A percentile compares a stretch with the other conserved stretches of the same genome.
Evolutionary conservation across 2,888 invertebrate genomes (phyloP).

Genomic region (Drosophila peninsularis): DNA sequence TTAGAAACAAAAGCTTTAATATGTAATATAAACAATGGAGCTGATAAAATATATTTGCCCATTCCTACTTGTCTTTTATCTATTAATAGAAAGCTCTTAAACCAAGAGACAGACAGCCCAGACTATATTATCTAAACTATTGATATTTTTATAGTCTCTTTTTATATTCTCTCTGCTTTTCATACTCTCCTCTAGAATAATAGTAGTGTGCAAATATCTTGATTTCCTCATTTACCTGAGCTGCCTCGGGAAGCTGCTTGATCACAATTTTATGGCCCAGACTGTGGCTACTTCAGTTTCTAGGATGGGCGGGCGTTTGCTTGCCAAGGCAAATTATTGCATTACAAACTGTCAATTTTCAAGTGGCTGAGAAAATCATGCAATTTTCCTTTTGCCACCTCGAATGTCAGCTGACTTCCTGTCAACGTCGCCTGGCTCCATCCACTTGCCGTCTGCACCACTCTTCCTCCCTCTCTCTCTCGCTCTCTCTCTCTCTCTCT

Average conservation of each 20-base stretch:
- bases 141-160: too few species aligned
- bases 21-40: too few species aligned
- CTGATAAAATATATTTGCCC: too few species aligned
- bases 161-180: background rate
- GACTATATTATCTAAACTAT: too few species aligned
- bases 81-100: too few species aligned
- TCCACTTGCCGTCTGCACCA: too few species aligned
- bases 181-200: too few species aligned
- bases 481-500: too few species aligned
- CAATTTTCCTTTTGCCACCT: constrained; percentile 49
- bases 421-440: background rate
- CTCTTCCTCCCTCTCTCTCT: too few species aligned
- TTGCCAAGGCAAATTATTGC: constrained; percentile 53
- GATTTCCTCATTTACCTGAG: background rate
- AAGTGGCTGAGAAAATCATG: constrained; percentile 44
- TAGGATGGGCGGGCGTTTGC: background rate
- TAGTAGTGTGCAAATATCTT: background rate
- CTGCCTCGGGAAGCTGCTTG: constrained; percentile 8
- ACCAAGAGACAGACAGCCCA: too few species aligned
- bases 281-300: constrained; percentile 23
- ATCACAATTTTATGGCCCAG: constrained; percentile 40
- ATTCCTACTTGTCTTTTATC: too few species aligned
- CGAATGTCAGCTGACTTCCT: constrained; percentile 5
- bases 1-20: too few species aligned
- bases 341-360: constrained; percentile 63